These are phyloP conservation scores for Pempheris klunzingeri DNA, from an alignment of 2,797 vertebrate species.

Conservation along the genomic window DNA sequence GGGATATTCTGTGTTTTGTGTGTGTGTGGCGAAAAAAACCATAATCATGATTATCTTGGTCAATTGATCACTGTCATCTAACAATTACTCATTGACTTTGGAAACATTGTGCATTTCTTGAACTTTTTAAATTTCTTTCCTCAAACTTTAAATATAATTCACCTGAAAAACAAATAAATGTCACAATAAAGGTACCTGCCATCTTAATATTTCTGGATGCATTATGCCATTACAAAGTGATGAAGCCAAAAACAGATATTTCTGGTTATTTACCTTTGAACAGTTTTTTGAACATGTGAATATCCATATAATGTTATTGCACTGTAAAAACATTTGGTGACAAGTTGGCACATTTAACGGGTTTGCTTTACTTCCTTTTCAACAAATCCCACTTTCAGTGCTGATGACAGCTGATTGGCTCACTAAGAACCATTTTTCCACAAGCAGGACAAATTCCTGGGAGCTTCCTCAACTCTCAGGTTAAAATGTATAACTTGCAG, in stretches of 20 bases:
- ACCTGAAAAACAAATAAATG: too few species aligned
- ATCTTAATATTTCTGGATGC: not conserved
- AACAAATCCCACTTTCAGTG: not conserved
- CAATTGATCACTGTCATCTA: too few species aligned
- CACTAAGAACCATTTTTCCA: not conserved
- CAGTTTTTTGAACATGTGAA: conserved; percentile 1
- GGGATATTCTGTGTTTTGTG: not conserved
- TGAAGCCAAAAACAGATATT: too few species aligned
- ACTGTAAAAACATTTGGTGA: not conserved
- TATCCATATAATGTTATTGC: not conserved
- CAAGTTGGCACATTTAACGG: not conserved
- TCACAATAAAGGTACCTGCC: too few species aligned
- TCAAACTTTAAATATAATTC: too few species aligned
- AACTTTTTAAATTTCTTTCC: too few species aligned
- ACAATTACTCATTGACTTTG: too few species aligned
- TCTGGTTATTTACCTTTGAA: conserved; percentile 6
- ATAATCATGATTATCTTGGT: too few species aligned
- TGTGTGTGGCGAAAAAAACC: too few species aligned
- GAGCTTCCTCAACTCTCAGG: not conserved
- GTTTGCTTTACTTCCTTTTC: not conserved
- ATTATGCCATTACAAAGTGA: not conserved
- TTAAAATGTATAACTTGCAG: not conserved
- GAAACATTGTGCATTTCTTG: too few species aligned
- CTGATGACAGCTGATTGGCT: not conserved
- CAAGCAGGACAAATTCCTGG: not conserved